Percentiles rank a stretch among this genome's conserved stretches.
Conservation (phyloP, 2,888 invertebrate species). For the Hyposoter didymator region DNA sequence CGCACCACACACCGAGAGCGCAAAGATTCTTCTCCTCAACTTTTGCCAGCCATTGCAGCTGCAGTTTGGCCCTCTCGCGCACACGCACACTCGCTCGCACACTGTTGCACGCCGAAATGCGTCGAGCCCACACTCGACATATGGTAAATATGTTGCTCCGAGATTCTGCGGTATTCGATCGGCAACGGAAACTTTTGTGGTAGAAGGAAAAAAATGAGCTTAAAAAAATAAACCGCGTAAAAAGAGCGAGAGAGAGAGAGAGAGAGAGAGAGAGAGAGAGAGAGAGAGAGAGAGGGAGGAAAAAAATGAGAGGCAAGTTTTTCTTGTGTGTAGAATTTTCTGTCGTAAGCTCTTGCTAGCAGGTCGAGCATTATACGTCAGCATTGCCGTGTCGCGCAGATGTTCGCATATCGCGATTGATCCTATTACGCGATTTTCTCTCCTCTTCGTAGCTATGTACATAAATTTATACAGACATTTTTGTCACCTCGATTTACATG, state of each 20-base stretch:
- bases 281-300: too few species aligned
- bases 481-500: conserved; percentile 48
- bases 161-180: conserved; percentile 38
- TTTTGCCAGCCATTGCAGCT: conserved; percentile 60
- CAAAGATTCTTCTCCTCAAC: conserved; percentile 41
- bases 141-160: conserved; percentile 57
- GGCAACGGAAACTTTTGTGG: conserved; percentile 32
- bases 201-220: conserved; percentile 1
- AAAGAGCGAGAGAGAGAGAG: background rate
- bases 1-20: background rate
- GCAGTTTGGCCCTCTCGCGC: conserved; percentile 25
- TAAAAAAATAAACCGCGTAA: conserved; percentile 1
- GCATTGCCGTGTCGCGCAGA: conserved; percentile 50
- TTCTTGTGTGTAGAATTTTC: conserved; percentile 22
- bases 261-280: conserved; percentile 15
- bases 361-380: conserved; percentile 43
- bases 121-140: conserved; percentile 54
- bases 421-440: conserved; percentile 51
- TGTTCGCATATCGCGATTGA: conserved; percentile 58
- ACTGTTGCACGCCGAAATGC: conserved; percentile 46
- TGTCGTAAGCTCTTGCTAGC: background rate
- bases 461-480: conserved; percentile 37
- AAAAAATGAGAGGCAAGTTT: conserved; percentile 42
- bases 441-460: background rate
- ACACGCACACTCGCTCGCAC: conserved; percentile 8